Evolutionary conservation across 2,888 invertebrate genomes (phyloP).

Genomic region (Eupithecia abbreviata): DNA sequence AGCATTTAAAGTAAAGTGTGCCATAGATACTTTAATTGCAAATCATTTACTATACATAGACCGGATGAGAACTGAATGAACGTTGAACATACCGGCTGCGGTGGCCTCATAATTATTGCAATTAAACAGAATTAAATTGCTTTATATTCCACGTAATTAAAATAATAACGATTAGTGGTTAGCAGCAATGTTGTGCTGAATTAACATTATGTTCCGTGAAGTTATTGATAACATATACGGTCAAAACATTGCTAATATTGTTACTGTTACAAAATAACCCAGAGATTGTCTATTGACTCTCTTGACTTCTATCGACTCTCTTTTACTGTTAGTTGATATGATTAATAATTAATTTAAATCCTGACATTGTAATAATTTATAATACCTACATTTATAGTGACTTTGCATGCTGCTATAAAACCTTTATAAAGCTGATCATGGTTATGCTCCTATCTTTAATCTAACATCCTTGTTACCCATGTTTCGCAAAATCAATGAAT

Average conservation of each 20-base stretch:
- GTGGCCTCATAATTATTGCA: slow-evolving; percentile 35
- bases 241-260: not conserved
- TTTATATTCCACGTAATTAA: slow-evolving; percentile 26
- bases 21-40: not conserved
- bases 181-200: slow-evolving; percentile 11
- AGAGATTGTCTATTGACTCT: too few species aligned
- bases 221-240: not conserved
- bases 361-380: too few species aligned
- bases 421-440: too few species aligned
- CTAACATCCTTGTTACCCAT: too few species aligned
- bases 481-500: too few species aligned
- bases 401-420: too few species aligned
- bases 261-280: not conserved
- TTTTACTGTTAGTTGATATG: too few species aligned
- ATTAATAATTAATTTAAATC: too few species aligned
- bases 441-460: too few species aligned
- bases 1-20: not conserved
- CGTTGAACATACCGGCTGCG: slow-evolving; percentile 18
- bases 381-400: too few species aligned
- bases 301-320: too few species aligned
- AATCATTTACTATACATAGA: slow-evolving; percentile 9
- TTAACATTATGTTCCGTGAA: not conserved
- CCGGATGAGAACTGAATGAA: slow-evolving; percentile 5
- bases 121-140: slow-evolving; percentile 30
- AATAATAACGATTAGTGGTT: slow-evolving; percentile 32